Base-by-base conservation (phyloP, 2,113 vertebrate genomes). In the Rhipidura dahli region DNA sequence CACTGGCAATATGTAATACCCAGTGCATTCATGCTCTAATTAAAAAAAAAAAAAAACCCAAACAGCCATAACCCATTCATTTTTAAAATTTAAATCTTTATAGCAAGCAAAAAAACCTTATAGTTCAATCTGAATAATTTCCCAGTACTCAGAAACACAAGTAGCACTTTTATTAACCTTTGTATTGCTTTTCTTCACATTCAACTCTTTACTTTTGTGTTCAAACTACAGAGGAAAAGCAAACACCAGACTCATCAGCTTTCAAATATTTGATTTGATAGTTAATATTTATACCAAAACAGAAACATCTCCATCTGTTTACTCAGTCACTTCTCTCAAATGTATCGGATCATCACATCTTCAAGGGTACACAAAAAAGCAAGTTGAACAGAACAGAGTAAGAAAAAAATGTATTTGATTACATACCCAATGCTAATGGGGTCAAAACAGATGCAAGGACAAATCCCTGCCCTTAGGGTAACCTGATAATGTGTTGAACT, bases 401-500 rank as follows among this genome's bases (percentile, higher is more conserved):
- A 60, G 68, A 49, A 97, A 96, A 97, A 97, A 97, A 86, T 75
- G 78, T 95, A 97, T 97, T 96, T 97, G 42, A 85, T 98, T 97
- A 97, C 97, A 96, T 89, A 96, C 53, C 79, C 87, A 94, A 8
- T 30, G 42, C 84, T 61, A 82, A 69, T 86, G 39, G 87, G 89
- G 94, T 96, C 96, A 98, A 97, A 97, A 98, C 93, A 93, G 40
- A 95, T 97, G 97, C 98, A 99, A 99, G 98, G 98, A 98, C 98
- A 98, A 99, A 99, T 98, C 97, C 88, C 94, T 97, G 97, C 97
- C 98, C 98, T 98, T 96, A 97, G 93, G 94, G 99, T 98, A 99
- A 99, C 97, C 96, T 75, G 97, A 99, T 98, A 98, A 93, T 87
- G 95, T 95, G 97, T 97, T 95, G 97, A 98, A 92, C 76, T n/a